Evolutionary conservation across 2,113 vertebrate genomes (phyloP).

Genomic region (Chionodraco myersi): DNA sequence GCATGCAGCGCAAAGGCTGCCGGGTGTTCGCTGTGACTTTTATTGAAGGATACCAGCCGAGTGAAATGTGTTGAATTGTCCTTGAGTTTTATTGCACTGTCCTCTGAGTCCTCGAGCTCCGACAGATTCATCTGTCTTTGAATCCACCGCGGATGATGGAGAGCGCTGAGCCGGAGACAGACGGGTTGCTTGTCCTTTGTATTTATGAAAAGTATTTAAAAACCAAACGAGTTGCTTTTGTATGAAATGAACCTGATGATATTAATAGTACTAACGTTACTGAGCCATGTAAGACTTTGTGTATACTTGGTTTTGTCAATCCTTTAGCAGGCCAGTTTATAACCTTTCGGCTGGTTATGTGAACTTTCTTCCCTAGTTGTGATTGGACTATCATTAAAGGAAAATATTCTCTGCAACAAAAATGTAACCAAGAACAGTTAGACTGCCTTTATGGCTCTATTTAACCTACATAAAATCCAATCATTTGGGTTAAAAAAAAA

Average conservation of each 20-base stretch:
- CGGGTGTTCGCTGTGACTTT: constrained; percentile 67
- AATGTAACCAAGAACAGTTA: not conserved
- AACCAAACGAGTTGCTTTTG: constrained; percentile 71
- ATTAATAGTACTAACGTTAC: constrained; percentile 47
- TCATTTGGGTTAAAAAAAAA: not conserved
- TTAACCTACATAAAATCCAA: not conserved
- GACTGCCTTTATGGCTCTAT: constrained; percentile 35
- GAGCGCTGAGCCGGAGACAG: constrained; percentile 42
- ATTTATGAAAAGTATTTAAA: constrained; percentile 71
- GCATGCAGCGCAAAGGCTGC: constrained; percentile 53
- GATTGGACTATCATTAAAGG: constrained; percentile 46
- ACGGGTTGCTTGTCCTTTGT: constrained; percentile 62
- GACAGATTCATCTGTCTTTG: constrained; percentile 48
- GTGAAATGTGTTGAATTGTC: constrained; percentile 49
- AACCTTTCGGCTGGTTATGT: constrained; percentile 29
- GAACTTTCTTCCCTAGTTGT: constrained; percentile 46
- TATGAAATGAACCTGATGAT: constrained; percentile 60
- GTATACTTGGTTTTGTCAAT: constrained; percentile 65
- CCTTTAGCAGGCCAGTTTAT: constrained; percentile 48
- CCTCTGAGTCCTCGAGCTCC: constrained; percentile 58
- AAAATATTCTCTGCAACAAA: constrained; percentile 28
- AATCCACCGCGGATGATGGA: constrained; percentile 37
- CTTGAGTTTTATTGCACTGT: constrained; percentile 60
- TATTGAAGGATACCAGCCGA: constrained; percentile 57
- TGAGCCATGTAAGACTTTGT: constrained; percentile 74